Conservation (phyloP, 2,113 vertebrate genomes). For the Cyprinodon variegatus region DNA sequence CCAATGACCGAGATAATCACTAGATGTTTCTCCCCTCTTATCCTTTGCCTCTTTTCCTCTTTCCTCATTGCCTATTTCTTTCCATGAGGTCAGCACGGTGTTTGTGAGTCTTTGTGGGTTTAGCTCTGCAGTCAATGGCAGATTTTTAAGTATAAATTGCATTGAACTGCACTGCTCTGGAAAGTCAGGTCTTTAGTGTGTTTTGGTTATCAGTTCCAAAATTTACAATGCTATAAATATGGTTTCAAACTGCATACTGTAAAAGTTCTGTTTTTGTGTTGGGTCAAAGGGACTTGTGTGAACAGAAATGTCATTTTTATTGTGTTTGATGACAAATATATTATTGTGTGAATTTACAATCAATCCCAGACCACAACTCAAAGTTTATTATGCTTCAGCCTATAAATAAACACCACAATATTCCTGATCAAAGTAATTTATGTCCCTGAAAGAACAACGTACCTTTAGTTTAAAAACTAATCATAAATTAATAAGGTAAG, state of each 20-base stretch:
- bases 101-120: conserved; percentile 19
- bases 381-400: not conserved
- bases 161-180: conserved; percentile 26
- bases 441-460: not conserved
- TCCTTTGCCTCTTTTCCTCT: conserved; percentile 20
- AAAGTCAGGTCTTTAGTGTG: conserved; percentile 27
- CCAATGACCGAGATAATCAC: conserved; percentile 62
- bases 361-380: not conserved
- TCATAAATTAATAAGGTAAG: not conserved
- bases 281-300: not conserved
- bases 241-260: conserved; percentile 38
- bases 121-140: conserved; percentile 4
- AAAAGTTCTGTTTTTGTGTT: conserved; percentile 39
- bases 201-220: conserved; percentile 52
- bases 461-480: not conserved
- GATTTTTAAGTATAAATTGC: conserved; percentile 23
- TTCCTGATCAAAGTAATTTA: not conserved
- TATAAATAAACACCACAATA: not conserved
- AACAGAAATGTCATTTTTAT: not conserved
- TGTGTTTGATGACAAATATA: not conserved
- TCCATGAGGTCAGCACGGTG: conserved; percentile 38
- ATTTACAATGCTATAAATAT: conserved; percentile 37
- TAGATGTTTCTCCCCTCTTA: conserved; percentile 34
- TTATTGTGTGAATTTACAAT: not conserved
- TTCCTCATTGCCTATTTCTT: conserved; percentile 21